A percentile compares a stretch with the other conserved stretches of the same genome.
phyloP scores from a whole-genome alignment of 2,797 vertebrate species.

The Catostomus latipinnis region DNA sequence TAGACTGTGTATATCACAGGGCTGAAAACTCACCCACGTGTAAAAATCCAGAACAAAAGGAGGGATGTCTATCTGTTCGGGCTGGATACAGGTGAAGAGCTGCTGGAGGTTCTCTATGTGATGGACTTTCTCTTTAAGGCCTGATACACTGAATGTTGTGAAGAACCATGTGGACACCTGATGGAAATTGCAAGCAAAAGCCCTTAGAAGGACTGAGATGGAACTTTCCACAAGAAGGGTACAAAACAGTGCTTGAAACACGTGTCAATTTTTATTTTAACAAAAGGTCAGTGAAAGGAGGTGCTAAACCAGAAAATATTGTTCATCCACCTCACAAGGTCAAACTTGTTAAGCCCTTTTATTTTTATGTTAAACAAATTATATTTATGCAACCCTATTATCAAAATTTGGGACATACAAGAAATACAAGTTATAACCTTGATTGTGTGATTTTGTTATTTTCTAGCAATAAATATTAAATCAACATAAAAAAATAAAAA shows the following conservation, averaged over 20 bases:
- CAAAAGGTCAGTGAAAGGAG: too few relatives aligned
- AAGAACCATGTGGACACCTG: constrained; percentile 98
- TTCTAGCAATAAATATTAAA: too few relatives aligned
- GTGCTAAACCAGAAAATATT: not conserved
- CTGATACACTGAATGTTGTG: constrained; percentile 93
- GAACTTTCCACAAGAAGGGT: not conserved
- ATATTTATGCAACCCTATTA: too few relatives aligned
- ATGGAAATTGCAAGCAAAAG: constrained; percentile 26
- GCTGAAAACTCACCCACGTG: constrained; percentile 80
- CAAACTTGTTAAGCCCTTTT: too few relatives aligned
- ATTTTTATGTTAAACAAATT: too few relatives aligned
- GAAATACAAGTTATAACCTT: too few relatives aligned
- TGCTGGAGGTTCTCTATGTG: constrained; percentile 94
- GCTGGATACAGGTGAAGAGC: constrained; percentile 90
- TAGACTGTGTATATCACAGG: not conserved
- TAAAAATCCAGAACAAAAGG: constrained; percentile 97
- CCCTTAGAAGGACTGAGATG: not conserved
- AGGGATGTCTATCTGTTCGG: constrained; percentile 97
- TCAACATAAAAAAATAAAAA: too few relatives aligned
- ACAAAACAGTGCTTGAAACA: not conserved
- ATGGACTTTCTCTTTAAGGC: constrained; percentile 93
- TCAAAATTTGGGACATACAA: too few relatives aligned
- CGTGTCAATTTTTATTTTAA: too few relatives aligned
- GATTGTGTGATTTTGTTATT: too few relatives aligned
- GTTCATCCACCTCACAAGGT: too few relatives aligned